Evolutionary conservation across 2,888 invertebrate species (phyloP).

Genomic region (Drosophila phalerata): DNA sequence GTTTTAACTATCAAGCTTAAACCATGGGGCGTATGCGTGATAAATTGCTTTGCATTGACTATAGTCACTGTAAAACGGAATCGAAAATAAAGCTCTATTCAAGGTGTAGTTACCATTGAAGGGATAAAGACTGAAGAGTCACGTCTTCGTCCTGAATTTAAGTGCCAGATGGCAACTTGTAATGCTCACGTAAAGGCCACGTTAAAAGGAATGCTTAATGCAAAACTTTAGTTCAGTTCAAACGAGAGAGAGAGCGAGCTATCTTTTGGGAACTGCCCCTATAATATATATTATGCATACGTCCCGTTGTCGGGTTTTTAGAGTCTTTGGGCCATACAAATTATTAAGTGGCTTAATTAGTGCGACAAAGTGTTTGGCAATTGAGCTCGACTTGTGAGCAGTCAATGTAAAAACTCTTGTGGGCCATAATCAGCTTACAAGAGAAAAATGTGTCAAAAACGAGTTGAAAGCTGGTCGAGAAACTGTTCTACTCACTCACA

Average conservation of each 20-base stretch:
- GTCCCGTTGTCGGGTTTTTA: constrained; percentile 28
- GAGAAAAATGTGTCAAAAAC: constrained; percentile 19
- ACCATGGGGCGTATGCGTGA: constrained; percentile 47
- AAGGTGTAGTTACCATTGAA: constrained; percentile 21
- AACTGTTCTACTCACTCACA: constrained; percentile 6
- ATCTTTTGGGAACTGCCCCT: constrained; percentile 33
- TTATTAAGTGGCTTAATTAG: constrained; percentile 73
- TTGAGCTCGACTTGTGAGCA: constrained; percentile 42
- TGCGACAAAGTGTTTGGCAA: constrained; percentile 68
- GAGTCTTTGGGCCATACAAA: constrained; percentile 29
- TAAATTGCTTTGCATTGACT: constrained; percentile 32
- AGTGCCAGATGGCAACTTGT: constrained; percentile 33
- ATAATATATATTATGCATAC: constrained; percentile 68
- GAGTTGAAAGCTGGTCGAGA: neutral
- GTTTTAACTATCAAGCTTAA: constrained; percentile 3
- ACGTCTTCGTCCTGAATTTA: constrained; percentile 54
- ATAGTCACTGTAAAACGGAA: constrained; percentile 53
- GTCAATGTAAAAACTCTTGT: constrained; percentile 26
- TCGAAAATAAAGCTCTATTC: constrained; percentile 69
- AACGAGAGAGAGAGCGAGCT: neutral
- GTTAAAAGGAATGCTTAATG: constrained; percentile 71
- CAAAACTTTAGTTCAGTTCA: constrained; percentile 47
- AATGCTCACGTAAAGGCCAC: constrained; percentile 56
- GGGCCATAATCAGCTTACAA: constrained; percentile 68
- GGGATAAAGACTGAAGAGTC: constrained; percentile 42